Conservation (phyloP, 2,888 invertebrate genomes). For the Drosophila acutilabella region DNA sequence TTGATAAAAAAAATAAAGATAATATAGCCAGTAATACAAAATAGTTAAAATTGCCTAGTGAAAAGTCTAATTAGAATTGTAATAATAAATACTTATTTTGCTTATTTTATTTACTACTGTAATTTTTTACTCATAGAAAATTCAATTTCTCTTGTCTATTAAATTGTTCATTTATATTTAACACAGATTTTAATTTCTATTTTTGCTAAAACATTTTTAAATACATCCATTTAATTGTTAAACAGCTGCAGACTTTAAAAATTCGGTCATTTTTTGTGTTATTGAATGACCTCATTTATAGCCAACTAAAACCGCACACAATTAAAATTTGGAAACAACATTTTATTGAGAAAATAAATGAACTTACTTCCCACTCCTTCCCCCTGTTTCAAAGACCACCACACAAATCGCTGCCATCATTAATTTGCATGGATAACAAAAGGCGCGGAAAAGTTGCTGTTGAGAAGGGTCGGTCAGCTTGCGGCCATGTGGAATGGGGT, state of each 20-base stretch:
- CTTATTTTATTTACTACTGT: no score
- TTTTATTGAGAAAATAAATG: slow-evolving; percentile 56
- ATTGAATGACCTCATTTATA: not conserved
- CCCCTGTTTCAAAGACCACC: not conserved
- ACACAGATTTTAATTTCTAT: no score
- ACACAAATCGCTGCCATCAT: slow-evolving; percentile 66
- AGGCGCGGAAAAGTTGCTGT: slow-evolving; percentile 48
- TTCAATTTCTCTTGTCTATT: no score
- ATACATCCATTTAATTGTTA: no score
- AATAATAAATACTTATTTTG: no score
- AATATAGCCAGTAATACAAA: no score
- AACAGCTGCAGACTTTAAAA: not conserved
- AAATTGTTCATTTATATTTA: no score
- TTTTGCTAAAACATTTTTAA: no score
- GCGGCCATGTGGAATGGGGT: not conserved
- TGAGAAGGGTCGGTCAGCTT: slow-evolving; percentile 48
- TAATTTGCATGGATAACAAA: slow-evolving; percentile 70
- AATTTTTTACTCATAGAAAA: no score
- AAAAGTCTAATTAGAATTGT: no score
- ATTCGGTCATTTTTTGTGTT: not conserved
- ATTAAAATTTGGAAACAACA: slow-evolving; percentile 60
- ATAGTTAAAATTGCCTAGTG: no score
- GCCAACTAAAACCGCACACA: slow-evolving; percentile 35
- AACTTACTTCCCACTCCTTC: slow-evolving; percentile 1
- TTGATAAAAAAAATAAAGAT: no score